Percentiles rank a stretch among this genome's conserved stretches.
phyloP scores from a whole-genome alignment of 2,113 vertebrate species.

The Eira barbara region DNA sequence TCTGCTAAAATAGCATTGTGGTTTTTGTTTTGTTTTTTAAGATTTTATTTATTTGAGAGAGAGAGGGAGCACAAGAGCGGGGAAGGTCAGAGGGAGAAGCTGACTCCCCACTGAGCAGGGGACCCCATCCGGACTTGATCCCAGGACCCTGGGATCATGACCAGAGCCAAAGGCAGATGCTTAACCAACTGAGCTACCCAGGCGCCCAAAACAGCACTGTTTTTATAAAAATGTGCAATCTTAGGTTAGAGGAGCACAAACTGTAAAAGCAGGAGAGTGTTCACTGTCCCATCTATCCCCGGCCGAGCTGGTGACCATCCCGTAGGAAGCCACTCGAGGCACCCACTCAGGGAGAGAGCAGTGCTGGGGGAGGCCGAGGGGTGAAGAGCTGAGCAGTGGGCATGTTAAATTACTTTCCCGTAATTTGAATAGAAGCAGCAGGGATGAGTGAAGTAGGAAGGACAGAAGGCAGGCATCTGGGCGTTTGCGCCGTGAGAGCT shows the following conservation, averaged over 20 bases:
- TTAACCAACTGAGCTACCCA: too few relatives aligned
- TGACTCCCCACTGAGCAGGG: too few relatives aligned
- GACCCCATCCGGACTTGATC: too few relatives aligned
- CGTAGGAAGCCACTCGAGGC: fast-evolving
- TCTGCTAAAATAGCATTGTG: neutral
- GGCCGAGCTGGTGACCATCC: neutral
- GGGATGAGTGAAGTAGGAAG: neutral
- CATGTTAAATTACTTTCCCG: neutral
- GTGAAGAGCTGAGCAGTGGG: too few relatives aligned
- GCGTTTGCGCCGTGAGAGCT: too few relatives aligned
- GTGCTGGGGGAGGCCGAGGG: neutral
- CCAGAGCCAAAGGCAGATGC: too few relatives aligned
- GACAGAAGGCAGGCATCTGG: neutral
- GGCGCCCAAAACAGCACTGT: neutral
- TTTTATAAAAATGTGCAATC: neutral
- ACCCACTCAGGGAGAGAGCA: neutral
- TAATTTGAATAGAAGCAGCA: neutral
- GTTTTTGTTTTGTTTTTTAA: too few relatives aligned
- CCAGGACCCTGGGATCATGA: too few relatives aligned
- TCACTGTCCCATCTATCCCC: fast-evolving
- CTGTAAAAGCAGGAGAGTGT: neutral
- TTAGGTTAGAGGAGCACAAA: neutral
- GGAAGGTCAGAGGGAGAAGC: too few relatives aligned
- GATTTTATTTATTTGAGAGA: too few relatives aligned
- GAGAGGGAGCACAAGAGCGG: too few relatives aligned